These are phyloP conservation scores for Orthosia cruda DNA, from an alignment of 2,888 invertebrate species.

Conservation along the genomic window DNA sequence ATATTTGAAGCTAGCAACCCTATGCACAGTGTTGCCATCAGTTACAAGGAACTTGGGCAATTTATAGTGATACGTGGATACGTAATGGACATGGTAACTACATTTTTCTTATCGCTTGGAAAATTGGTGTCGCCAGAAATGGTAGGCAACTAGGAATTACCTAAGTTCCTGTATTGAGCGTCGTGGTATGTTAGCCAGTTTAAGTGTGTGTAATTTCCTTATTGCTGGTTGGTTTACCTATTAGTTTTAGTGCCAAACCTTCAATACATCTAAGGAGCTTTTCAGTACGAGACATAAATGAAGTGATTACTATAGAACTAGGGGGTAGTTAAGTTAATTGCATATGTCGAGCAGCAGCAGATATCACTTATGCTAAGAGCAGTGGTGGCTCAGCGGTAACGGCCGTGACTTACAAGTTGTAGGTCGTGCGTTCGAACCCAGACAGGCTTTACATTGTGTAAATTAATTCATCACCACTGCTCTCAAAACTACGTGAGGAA, in stretches of 20 bases:
- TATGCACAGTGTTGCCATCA: conserved; percentile 39
- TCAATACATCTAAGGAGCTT: not conserved
- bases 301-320: no score
- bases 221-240: no score
- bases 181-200: not conserved
- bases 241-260: not conserved
- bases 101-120: conserved; percentile 24
- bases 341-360: not conserved
- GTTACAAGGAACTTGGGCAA: conserved; percentile 46
- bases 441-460: no score
- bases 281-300: no score
- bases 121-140: conserved; percentile 22
- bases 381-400: no score
- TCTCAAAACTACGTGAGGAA: no score
- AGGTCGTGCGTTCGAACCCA: no score
- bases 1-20: not conserved
- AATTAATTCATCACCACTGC: no score
- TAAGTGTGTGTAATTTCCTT: not conserved
- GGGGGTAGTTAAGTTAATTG: no score
- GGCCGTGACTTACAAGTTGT: no score
- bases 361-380: not conserved
- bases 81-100: conserved; percentile 15
- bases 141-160: not conserved
- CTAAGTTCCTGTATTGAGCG: not conserved
- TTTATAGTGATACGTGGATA: conserved; percentile 40